These are phyloP conservation scores for Ifrita kowaldi DNA, from an alignment of 2,113 vertebrate genomes.

Conservation along the genomic window DNA sequence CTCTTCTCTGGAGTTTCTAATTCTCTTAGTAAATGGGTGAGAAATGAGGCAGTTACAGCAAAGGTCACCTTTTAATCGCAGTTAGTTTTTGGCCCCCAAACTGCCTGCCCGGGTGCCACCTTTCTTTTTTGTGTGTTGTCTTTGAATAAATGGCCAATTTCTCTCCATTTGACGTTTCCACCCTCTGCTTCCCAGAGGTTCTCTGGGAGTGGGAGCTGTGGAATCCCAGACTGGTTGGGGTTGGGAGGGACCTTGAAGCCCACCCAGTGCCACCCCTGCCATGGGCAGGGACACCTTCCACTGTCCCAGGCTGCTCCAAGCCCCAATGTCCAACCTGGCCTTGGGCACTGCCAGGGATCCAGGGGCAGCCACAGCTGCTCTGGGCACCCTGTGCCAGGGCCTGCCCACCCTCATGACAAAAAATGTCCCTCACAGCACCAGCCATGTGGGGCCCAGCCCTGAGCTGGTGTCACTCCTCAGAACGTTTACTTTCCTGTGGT, in stretches of 20 bases:
- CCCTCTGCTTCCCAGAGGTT: neutral
- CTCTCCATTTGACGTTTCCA: neutral
- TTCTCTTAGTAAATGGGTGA: neutral
- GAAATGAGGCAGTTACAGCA: neutral
- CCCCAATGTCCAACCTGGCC: neutral
- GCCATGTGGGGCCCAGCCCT: fast-evolving
- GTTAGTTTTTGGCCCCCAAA: neutral
- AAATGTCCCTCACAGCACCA: fast-evolving
- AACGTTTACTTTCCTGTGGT: neutral
- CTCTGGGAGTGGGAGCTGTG: neutral
- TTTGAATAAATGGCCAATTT: neutral
- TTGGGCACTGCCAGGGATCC: neutral
- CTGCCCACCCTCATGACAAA: neutral
- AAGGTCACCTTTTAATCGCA: neutral
- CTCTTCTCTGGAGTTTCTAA: neutral
- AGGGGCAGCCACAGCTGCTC: neutral
- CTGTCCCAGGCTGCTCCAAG: neutral
- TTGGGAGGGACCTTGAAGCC: neutral
- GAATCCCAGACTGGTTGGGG: neutral
- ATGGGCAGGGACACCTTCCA: neutral
- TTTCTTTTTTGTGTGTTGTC: neutral
- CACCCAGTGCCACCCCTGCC: neutral
- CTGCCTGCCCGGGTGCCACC: neutral
- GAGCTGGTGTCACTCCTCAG: fast-evolving
- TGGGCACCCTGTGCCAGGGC: neutral